Evolutionary conservation across 2,797 vertebrate genomes (phyloP).

Genomic region (Falco berigora): DNA sequence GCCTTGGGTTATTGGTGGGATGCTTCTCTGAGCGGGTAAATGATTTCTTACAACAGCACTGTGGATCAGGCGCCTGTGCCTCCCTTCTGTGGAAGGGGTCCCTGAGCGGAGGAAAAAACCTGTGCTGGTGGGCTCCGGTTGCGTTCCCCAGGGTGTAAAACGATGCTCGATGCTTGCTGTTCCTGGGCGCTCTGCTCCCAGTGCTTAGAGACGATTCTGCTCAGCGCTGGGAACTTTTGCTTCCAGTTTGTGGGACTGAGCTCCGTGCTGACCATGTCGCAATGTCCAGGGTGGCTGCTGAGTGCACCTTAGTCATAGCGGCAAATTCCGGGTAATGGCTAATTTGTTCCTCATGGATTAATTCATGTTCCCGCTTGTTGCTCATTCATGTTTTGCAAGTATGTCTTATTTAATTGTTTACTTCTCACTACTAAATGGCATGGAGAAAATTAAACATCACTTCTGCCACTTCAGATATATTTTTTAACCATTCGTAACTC

Average conservation of each 20-base stretch:
- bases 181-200: background rate
- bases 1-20: constrained; percentile 65
- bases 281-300: background rate
- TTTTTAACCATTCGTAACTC: background rate
- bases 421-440: background rate
- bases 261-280: accelerated
- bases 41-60: background rate
- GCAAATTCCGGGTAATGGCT: background rate
- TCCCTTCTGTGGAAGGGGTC: background rate
- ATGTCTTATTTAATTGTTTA: background rate
- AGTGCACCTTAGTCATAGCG: accelerated
- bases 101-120: accelerated
- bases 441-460: too few relatives aligned
- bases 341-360: background rate
- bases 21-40: background rate
- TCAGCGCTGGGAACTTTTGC: background rate
- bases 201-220: accelerated
- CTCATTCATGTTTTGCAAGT: background rate
- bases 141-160: background rate
- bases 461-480: background rate
- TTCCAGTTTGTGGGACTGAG: background rate
- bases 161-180: accelerated
- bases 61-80: background rate
- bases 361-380: background rate
- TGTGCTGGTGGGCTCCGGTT: background rate